Evolutionary conservation across 2,113 vertebrate species (phyloP).

Genomic region (Plotosus lineatus): DNA sequence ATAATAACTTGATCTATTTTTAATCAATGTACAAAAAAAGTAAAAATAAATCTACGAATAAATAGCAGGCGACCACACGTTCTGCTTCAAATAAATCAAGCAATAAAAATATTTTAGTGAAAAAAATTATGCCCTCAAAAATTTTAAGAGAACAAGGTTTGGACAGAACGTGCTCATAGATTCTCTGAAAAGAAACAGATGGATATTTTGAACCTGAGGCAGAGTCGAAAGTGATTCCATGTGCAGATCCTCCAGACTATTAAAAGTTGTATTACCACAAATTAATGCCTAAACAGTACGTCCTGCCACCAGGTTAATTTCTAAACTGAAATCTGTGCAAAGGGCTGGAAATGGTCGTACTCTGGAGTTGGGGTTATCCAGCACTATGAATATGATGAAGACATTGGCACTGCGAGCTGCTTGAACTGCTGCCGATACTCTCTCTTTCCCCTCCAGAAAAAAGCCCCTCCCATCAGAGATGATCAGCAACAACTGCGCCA

Average conservation of each 20-base stretch:
- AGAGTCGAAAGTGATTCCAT: neutral
- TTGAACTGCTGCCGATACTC: slow-evolving; percentile 84
- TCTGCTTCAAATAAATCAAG: too few relatives aligned
- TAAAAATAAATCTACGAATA: too few relatives aligned
- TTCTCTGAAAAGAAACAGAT: too few relatives aligned
- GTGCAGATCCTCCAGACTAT: neutral
- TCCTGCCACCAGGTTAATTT: neutral
- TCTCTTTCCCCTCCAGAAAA: slow-evolving; percentile 94
- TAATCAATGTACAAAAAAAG: too few relatives aligned
- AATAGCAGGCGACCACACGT: too few relatives aligned
- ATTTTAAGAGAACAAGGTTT: neutral
- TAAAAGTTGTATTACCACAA: neutral
- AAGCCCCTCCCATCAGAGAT: slow-evolving; percentile 94
- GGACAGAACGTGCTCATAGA: neutral
- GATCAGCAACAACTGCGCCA: slow-evolving; percentile 87
- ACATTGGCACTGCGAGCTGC: slow-evolving; percentile 82
- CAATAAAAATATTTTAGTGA: too few relatives aligned
- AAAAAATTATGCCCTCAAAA: neutral
- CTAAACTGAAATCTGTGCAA: neutral
- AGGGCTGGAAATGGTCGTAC: slow-evolving; percentile 68
- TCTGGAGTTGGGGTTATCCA: slow-evolving; percentile 95
- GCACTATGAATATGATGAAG: slow-evolving; percentile 92
- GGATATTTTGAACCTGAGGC: too few relatives aligned
- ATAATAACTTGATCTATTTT: too few relatives aligned
- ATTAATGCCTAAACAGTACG: neutral